Conservation (phyloP, 2,888 invertebrate genomes). For the Scotopteryx bipunctaria region DNA sequence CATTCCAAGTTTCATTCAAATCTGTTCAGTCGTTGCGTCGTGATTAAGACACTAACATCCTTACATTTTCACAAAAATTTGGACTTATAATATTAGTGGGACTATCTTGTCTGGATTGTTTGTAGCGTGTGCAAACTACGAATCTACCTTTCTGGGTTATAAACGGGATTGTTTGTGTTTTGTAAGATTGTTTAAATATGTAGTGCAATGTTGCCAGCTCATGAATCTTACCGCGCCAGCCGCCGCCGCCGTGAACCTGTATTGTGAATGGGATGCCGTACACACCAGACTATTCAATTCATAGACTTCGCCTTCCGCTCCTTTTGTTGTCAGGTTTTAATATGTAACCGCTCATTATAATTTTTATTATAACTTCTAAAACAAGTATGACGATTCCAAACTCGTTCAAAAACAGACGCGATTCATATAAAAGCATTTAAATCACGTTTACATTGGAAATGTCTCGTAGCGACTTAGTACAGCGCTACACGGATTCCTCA, state of each 20-base stretch:
- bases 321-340: not conserved
- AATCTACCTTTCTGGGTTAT: not conserved
- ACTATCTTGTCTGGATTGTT: no score
- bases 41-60: no score
- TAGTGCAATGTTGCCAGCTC: not conserved
- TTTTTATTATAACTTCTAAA: no score
- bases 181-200: not conserved
- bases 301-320: not conserved
- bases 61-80: no score
- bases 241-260: not conserved
- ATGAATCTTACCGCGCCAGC: not conserved
- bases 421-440: slow-evolving; percentile 12
- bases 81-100: no score
- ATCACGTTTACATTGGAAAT: slow-evolving; percentile 5
- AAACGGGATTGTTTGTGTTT: not conserved
- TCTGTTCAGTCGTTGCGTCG: no score
- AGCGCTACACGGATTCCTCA: slow-evolving; percentile 36
- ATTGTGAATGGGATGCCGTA: not conserved
- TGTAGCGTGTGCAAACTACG: not conserved
- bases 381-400: no score
- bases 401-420: not conserved
- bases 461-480: slow-evolving; percentile 18
- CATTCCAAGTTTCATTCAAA: no score
- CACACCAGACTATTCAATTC: not conserved
- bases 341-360: no score